phyloP scores from a whole-genome alignment of 2,113 vertebrate genomes.

The Raja brachyura region DNA sequence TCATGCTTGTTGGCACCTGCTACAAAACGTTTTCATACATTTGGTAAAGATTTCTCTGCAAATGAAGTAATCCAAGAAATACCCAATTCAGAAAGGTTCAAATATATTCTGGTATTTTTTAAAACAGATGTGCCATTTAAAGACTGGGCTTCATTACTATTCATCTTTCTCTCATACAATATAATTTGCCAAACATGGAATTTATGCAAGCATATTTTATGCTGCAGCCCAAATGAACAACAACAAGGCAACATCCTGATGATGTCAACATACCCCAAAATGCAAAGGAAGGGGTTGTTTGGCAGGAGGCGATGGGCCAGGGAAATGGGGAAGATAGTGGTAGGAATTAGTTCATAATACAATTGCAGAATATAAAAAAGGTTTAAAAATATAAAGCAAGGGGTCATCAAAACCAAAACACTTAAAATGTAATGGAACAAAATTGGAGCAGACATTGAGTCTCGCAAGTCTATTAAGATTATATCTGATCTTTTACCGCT shows the following conservation, averaged over 20 bases:
- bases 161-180: background rate
- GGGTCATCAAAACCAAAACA: no score
- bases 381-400: no score
- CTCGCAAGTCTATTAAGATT: background rate
- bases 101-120: background rate
- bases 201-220: background rate
- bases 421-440: background rate
- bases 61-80: background rate
- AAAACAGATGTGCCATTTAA: constrained; percentile 7
- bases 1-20: background rate
- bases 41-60: background rate
- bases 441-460: background rate
- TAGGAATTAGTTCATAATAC: no score
- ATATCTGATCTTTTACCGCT: background rate
- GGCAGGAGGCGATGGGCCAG: no score
- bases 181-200: background rate
- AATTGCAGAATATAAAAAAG: no score
- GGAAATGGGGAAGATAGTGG: no score
- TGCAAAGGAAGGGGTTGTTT: no score
- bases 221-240: background rate
- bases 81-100: background rate
- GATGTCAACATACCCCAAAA: background rate
- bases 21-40: background rate
- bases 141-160: background rate
- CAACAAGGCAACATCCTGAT: background rate